Conservation (phyloP, 2,888 invertebrate species). For the Monopis laevigella region DNA sequence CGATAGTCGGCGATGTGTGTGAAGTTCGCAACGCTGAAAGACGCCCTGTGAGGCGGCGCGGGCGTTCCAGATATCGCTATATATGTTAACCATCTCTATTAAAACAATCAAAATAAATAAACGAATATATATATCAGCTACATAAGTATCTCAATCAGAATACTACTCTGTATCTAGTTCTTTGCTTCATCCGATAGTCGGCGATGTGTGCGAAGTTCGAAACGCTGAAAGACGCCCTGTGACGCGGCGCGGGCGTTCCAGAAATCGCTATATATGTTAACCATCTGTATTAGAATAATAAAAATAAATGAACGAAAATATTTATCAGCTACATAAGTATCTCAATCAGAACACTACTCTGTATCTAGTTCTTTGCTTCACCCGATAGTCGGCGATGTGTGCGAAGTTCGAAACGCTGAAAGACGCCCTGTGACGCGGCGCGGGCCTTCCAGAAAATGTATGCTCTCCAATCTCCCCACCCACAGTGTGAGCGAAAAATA, state of each 20-base stretch:
- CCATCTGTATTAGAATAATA: too few species aligned
- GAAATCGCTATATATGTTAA: too few species aligned
- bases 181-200: constrained; percentile 61
- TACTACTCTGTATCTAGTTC: constrained; percentile 58
- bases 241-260: constrained; percentile 53
- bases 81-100: too few species aligned
- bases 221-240: constrained; percentile 65
- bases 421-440: constrained; percentile 58
- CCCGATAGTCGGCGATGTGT: constrained; percentile 61
- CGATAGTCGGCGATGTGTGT: constrained; percentile 63
- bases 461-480: constrained; percentile 29
- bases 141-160: too few species aligned
- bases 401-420: constrained; percentile 60
- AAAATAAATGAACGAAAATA: too few species aligned
- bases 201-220: constrained; percentile 59
- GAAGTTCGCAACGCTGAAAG: constrained; percentile 60
- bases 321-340: too few species aligned
- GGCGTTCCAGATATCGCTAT: constrained; percentile 64
- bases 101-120: too few species aligned
- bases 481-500: constrained; percentile 23
- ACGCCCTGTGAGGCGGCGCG: constrained; percentile 54
- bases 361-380: constrained; percentile 63
- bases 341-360: too few species aligned
- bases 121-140: too few species aligned
- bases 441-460: constrained; percentile 62